Conservation (phyloP, 2,113 vertebrate species). For the Nannospalax galili region DNA sequence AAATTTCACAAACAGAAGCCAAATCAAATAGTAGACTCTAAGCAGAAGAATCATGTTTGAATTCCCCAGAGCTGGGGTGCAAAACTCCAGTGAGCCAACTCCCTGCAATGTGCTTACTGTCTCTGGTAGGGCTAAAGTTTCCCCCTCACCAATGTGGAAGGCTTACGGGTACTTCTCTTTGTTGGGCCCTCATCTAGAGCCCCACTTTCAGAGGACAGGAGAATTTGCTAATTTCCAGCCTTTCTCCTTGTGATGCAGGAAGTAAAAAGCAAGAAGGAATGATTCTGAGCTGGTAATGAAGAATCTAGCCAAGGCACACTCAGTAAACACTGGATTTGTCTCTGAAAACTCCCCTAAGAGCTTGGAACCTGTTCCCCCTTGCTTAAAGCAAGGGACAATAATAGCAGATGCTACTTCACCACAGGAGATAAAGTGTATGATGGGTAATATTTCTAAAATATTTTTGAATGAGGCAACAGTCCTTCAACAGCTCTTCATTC, state of each 20-base stretch:
- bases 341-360: background rate
- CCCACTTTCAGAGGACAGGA: background rate
- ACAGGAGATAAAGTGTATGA: background rate
- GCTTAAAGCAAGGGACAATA: background rate
- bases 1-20: background rate
- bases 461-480: background rate
- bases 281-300: background rate
- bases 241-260: background rate
- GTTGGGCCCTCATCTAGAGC: background rate
- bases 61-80: background rate
- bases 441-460: background rate
- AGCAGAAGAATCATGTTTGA: background rate
- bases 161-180: background rate
- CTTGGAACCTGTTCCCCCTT: background rate
- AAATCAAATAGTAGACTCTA: background rate
- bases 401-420: background rate
- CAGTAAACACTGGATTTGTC: background rate
- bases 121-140: background rate
- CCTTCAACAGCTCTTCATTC: too few species aligned
- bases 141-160: background rate
- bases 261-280: background rate
- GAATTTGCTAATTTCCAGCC: too few species aligned
- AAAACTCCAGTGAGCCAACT: background rate
- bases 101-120: accelerated
- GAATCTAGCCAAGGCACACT: background rate